Evolutionary conservation across 2,888 invertebrate species (phyloP).

Genomic region (Dione juno): DNA sequence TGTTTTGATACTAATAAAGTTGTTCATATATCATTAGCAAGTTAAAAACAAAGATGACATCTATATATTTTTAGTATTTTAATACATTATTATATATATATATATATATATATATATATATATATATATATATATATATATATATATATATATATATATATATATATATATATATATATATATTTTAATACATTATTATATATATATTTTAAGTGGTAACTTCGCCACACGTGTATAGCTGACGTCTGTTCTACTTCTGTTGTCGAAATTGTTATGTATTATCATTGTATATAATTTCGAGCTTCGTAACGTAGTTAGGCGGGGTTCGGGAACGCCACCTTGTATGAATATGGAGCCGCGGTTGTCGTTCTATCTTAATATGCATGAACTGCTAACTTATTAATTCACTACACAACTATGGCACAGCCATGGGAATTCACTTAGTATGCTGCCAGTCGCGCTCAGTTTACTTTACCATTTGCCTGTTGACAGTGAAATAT

Average conservation of each 20-base stretch:
- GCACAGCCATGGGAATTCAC: slow-evolving; percentile 49
- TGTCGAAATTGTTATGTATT: slow-evolving; percentile 32
- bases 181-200: neutral
- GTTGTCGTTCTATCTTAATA: slow-evolving; percentile 62
- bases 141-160: no score
- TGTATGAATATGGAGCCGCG: slow-evolving; percentile 66
- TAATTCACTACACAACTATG: slow-evolving; percentile 64
- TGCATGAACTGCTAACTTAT: slow-evolving; percentile 71
- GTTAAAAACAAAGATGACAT: no score
- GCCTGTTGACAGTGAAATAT: slow-evolving; percentile 48
- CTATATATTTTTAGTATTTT: no score
- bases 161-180: no score
- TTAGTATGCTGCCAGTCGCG: slow-evolving; percentile 43
- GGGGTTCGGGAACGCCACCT: slow-evolving; percentile 37
- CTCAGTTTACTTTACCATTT: slow-evolving; percentile 51
- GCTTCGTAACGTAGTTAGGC: slow-evolving; percentile 38
- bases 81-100: no score
- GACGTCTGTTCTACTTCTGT: slow-evolving; percentile 15
- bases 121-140: no score
- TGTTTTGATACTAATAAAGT: slow-evolving; percentile 4
- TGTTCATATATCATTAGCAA: slow-evolving; percentile 1
- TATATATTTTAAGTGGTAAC: neutral
- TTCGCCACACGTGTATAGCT: neutral
- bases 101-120: no score
- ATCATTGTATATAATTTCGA: slow-evolving; percentile 43